Evolutionary conservation across 2,888 invertebrate genomes (phyloP).

Genomic region (Meteorus colon): DNA sequence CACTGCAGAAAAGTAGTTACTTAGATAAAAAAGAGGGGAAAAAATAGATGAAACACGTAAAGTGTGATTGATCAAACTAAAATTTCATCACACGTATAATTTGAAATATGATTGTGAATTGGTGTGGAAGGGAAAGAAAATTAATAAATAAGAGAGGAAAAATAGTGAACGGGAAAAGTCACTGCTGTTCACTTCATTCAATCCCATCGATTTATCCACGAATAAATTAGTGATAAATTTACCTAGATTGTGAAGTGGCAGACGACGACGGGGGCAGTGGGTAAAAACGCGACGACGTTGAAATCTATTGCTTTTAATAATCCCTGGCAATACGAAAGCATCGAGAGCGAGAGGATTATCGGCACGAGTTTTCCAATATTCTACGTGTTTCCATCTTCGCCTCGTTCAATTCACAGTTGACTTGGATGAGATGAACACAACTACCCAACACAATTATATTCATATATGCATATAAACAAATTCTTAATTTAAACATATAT

Average conservation of each 20-base stretch:
- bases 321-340: constrained; percentile 34
- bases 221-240: constrained; percentile 33
- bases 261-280: background rate
- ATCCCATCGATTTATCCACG: constrained; percentile 10
- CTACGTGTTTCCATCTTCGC: constrained; percentile 43
- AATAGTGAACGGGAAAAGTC: constrained; percentile 8
- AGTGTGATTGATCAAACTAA: no score
- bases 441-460: constrained; percentile 4
- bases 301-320: constrained; percentile 46
- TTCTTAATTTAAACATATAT: background rate
- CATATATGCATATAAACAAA: background rate
- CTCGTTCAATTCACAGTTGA: constrained; percentile 16
- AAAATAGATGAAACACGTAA: background rate
- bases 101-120: background rate
- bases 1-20: constrained; percentile 5
- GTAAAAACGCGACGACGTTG: constrained; percentile 18
- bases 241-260: background rate
- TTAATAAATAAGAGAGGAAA: background rate
- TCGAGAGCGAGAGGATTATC: constrained; percentile 30
- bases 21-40: background rate
- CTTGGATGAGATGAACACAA: constrained; percentile 26
- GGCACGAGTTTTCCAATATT: constrained; percentile 44
- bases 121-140: background rate
- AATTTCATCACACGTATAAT: background rate
- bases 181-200: constrained; percentile 13